phyloP scores from a whole-genome alignment of 2,797 vertebrate genomes.

The Ispidina lecontei region DNA sequence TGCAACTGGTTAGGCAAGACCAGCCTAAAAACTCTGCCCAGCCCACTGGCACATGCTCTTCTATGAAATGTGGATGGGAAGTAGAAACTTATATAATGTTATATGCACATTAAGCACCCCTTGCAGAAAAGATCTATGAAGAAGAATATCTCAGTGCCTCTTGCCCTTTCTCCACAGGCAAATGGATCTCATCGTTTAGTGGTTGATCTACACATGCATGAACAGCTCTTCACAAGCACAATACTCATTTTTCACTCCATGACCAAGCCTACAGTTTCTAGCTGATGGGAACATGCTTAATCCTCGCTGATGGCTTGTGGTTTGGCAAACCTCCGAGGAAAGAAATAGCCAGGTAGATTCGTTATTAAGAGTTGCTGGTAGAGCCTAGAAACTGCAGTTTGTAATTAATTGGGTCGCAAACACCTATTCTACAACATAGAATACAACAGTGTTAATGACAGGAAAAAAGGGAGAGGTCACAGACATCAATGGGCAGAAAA shows the following conservation, averaged over 20 bases:
- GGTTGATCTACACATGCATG: background rate
- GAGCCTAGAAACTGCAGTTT: background rate
- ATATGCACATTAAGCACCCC: background rate
- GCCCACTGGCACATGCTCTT: fast-evolving
- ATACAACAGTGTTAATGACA: background rate
- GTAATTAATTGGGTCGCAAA: background rate
- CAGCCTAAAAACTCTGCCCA: background rate
- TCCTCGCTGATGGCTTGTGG: background rate
- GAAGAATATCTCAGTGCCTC: background rate
- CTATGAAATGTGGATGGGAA: background rate
- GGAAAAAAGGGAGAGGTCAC: background rate
- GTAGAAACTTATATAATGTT: background rate
- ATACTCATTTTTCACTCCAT: background rate
- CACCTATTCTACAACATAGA: background rate
- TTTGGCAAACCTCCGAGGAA: background rate
- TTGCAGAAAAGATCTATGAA: background rate
- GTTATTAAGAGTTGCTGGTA: background rate
- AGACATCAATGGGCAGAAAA: background rate
- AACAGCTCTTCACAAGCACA: background rate
- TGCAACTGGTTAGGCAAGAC: background rate
- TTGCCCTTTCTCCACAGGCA: background rate
- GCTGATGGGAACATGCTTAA: background rate
- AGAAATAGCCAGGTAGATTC: background rate
- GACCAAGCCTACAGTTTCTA: background rate
- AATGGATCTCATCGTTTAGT: background rate